Evolutionary conservation across 1,140 invertebrate genomes (phyloP).

Genomic region (Conus betulinus): DNA sequence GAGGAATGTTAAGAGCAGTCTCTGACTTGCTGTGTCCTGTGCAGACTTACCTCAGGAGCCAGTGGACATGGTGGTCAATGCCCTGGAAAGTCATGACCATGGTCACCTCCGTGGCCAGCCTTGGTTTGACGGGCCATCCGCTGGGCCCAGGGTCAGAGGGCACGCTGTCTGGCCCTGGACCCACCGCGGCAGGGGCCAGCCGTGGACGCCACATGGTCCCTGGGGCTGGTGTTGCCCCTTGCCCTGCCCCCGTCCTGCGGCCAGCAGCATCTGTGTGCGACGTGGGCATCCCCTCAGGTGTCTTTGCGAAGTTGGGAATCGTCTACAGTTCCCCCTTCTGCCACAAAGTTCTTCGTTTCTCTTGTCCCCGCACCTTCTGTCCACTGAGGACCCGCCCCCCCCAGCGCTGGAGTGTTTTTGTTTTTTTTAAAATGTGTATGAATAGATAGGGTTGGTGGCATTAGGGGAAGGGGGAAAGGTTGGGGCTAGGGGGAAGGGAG

Average conservation of each 20-base stretch:
- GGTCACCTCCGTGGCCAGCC: conserved; percentile 55
- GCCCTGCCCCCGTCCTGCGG: conserved; percentile 83
- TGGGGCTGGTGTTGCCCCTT: conserved; percentile 86
- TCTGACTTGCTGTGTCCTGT: no score
- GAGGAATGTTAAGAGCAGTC: no score
- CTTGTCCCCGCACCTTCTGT: conserved; percentile 78
- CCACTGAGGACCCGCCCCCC: no score
- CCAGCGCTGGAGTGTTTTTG: not conserved
- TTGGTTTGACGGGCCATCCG: conserved; percentile 76
- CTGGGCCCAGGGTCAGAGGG: conserved; percentile 85
- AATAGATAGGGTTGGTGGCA: no score
- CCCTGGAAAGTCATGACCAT: conserved; percentile 79
- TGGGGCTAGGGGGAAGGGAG: no score
- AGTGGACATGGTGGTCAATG: conserved; percentile 84
- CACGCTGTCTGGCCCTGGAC: conserved; percentile 88
- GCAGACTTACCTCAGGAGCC: conserved; percentile 79
- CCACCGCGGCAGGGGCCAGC: conserved; percentile 81
- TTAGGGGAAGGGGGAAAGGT: no score
- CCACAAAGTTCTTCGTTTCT: conserved; percentile 90
- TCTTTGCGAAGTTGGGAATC: conserved; percentile 87
- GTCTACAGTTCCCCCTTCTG: conserved; percentile 92
- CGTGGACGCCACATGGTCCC: conserved; percentile 84
- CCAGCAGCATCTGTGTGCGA: conserved; percentile 91
- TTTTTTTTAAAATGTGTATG: no score
- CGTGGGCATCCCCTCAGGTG: conserved; percentile 86